Conservation (phyloP, 2,797 vertebrate genomes). For the Remorina albescens region DNA sequence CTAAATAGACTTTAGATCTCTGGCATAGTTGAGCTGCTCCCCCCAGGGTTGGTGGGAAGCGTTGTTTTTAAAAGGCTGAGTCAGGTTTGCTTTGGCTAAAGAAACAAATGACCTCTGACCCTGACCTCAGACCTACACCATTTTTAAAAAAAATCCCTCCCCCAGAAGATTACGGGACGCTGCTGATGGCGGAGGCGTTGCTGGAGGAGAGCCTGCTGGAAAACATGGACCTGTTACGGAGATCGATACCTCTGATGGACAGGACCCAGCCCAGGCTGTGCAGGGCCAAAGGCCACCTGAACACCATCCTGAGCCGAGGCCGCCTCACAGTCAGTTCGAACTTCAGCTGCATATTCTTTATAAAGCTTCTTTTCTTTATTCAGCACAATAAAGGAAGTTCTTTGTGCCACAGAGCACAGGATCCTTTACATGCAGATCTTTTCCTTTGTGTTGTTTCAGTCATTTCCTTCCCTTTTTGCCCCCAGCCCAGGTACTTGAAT, state of each 20-base stretch:
- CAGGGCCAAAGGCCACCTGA: constrained; percentile 89
- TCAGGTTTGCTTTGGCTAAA: constrained; percentile 64
- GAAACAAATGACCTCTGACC: constrained; percentile 46
- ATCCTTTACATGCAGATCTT: not conserved
- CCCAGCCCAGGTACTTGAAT: constrained; percentile 90
- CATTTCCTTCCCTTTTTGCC: not conserved
- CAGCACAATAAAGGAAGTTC: not conserved
- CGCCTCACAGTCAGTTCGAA: constrained; percentile 87
- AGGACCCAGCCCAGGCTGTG: constrained; percentile 87
- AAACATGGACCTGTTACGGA: constrained; percentile 88
- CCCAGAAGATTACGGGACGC: constrained; percentile 90
- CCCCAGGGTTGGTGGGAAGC: constrained; percentile 42
- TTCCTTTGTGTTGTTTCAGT: not conserved
- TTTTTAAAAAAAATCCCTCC: constrained; percentile 4
- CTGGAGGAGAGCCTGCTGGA: constrained; percentile 93
- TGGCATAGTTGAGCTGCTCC: constrained; percentile 29
- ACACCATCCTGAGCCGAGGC: constrained; percentile 90
- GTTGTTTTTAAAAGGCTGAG: constrained; percentile 44
- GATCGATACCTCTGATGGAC: constrained; percentile 88
- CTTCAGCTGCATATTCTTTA: too few species aligned
- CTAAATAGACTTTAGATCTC: constrained; percentile 26
- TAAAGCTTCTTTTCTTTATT: not conserved
- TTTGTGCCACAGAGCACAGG: not conserved
- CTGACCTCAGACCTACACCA: constrained; percentile 21
- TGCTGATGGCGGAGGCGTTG: constrained; percentile 91